Evolutionary conservation across 2,797 vertebrate genomes (phyloP).

Genomic region (Sparidentex hasta): DNA sequence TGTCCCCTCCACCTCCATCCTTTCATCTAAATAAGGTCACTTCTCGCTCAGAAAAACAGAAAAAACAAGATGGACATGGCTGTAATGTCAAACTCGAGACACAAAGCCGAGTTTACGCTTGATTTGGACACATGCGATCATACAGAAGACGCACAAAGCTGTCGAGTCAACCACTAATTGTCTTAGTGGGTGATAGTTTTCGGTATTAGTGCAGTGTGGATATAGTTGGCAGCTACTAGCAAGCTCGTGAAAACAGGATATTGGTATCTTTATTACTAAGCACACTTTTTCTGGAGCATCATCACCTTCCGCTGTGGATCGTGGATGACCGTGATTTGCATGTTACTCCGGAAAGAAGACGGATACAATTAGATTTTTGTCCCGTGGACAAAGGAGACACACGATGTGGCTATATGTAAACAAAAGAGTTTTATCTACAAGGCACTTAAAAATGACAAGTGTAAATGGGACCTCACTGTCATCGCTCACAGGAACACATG

Average conservation of each 20-base stretch:
- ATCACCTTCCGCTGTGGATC: not conserved
- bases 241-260: not conserved
- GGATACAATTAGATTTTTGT: not conserved
- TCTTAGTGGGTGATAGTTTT: not conserved
- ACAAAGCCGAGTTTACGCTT: too few relatives aligned
- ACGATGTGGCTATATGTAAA: not conserved
- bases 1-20: too few relatives aligned
- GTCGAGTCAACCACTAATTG: too few relatives aligned
- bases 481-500: not conserved
- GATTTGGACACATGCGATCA: not conserved
- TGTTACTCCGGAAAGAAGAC: not conserved
- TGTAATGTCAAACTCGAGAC: too few relatives aligned
- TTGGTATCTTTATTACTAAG: not conserved
- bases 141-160: not conserved
- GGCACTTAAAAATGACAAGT: not conserved
- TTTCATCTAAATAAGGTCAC: too few relatives aligned
- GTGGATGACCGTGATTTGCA: too few relatives aligned
- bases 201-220: not conserved
- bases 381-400: not conserved
- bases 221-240: not conserved
- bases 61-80: too few relatives aligned
- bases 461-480: not conserved
- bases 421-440: not conserved
- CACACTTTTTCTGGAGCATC: not conserved
- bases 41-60: too few relatives aligned